Percentiles rank a stretch among this genome's conserved stretches.
Evolutionary conservation across 2,797 vertebrate species (phyloP).

Genomic region (Balearica regulorum): DNA sequence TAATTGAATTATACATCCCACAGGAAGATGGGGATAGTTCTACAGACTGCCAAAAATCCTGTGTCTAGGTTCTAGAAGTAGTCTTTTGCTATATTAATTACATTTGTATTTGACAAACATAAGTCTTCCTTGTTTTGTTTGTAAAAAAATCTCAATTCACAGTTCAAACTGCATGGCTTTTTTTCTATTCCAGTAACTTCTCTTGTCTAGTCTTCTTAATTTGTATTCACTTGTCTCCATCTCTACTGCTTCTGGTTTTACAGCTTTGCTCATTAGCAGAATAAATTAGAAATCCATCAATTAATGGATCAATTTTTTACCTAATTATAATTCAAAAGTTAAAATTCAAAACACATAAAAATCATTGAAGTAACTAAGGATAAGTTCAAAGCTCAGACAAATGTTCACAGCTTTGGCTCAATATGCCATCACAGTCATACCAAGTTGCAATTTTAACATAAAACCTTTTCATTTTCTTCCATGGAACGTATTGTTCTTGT

Average conservation of each 20-base stretch:
- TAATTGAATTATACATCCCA: constrained; percentile 75
- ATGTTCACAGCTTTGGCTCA: not conserved
- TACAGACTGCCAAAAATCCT: constrained; percentile 66
- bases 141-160: not conserved
- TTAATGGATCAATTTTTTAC: not conserved
- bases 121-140: not conserved
- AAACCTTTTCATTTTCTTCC: not conserved
- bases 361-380: not conserved
- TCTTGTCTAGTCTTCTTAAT: not conserved
- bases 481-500: not conserved
- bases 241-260: not conserved
- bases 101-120: constrained; percentile 39
- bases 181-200: constrained; percentile 23
- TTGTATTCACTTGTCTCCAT: not conserved
- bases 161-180: constrained; percentile 6
- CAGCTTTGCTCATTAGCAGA: not conserved
- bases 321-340: not conserved
- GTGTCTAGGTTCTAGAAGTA: constrained; percentile 67
- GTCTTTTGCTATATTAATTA: constrained; percentile 78
- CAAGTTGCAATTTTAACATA: not conserved
- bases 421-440: not conserved
- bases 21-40: constrained; percentile 50
- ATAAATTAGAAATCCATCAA: not conserved
- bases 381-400: not conserved
- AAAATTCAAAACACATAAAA: not conserved